phyloP scores from a whole-genome alignment of 2,888 invertebrate species.

The Philereme transversata region DNA sequence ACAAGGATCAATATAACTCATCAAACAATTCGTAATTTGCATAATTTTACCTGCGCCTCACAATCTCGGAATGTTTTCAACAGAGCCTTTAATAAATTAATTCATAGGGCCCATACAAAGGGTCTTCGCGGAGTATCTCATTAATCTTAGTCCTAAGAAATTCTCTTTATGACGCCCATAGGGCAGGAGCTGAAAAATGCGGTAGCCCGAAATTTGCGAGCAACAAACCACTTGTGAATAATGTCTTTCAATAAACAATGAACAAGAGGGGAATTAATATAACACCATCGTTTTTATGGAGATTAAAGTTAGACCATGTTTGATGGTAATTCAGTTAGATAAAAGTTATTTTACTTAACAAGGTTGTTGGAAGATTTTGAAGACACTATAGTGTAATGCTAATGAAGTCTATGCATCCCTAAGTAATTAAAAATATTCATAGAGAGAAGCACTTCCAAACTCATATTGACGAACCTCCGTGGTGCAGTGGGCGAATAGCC shows the following conservation, averaged over 20 bases:
- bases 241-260: slow-evolving; percentile 40
- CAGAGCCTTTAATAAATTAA: slow-evolving; percentile 47
- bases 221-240: slow-evolving; percentile 38
- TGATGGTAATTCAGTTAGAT: not conserved
- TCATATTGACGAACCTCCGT: no score
- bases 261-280: slow-evolving; percentile 37
- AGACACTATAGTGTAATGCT: not conserved
- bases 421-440: no score
- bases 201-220: slow-evolving; percentile 45
- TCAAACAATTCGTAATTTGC: slow-evolving; percentile 36
- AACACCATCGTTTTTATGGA: slow-evolving; percentile 27
- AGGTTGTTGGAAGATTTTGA: slow-evolving; percentile 2
- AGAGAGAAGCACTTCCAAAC: no score
- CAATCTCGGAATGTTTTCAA: slow-evolving; percentile 35
- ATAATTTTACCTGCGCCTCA: slow-evolving; percentile 33
- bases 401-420: no score
- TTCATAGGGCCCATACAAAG: slow-evolving; percentile 51
- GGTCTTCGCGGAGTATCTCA: slow-evolving; percentile 48
- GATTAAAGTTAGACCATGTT: slow-evolving; percentile 10
- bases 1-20: slow-evolving; percentile 30
- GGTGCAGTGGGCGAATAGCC: no score
- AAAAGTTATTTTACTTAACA: slow-evolving; percentile 3
- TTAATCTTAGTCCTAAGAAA: slow-evolving; percentile 56
- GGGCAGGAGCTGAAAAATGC: slow-evolving; percentile 48
- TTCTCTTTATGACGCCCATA: slow-evolving; percentile 52